phyloP scores from a whole-genome alignment of 2,888 invertebrate genomes.

The Frankliniella fusca region DNA sequence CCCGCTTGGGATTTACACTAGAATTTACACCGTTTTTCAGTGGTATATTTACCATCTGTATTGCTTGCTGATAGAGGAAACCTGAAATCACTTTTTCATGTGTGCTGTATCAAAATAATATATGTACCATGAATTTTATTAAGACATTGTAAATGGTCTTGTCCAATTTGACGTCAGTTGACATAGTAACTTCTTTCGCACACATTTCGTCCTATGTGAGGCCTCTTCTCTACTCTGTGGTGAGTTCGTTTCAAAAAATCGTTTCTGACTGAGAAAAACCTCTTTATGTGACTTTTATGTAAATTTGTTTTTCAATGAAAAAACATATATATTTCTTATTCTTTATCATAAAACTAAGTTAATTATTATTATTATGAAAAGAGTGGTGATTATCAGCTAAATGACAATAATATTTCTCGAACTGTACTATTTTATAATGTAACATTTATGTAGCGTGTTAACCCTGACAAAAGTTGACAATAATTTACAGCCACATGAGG shows the following conservation, averaged over 20 bases:
- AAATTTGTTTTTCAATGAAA: not conserved
- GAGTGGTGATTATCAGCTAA: not conserved
- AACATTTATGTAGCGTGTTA: not conserved
- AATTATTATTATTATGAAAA: not conserved
- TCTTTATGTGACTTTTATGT: not conserved
- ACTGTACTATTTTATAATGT: not conserved
- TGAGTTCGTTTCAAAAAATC: not conserved
- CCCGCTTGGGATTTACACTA: too few species aligned
- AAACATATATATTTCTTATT: not conserved
- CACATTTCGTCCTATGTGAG: too few species aligned
- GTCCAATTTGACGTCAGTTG: too few species aligned
- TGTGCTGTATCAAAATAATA: too few species aligned
- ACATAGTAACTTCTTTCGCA: too few species aligned
- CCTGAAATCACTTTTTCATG: too few species aligned
- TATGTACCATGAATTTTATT: too few species aligned
- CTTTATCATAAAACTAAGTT: not conserved
- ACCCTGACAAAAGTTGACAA: not conserved
- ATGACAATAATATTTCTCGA: conserved; percentile 1
- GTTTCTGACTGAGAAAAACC: not conserved
- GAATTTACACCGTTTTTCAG: too few species aligned
- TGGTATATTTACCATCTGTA: too few species aligned
- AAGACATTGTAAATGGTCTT: too few species aligned
- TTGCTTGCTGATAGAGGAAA: too few species aligned
- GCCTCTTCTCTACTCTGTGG: not conserved
- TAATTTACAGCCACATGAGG: too few species aligned